These are phyloP conservation scores for Clistopyga incitator DNA, from an alignment of 2,888 invertebrate species.

Conservation along the genomic window DNA sequence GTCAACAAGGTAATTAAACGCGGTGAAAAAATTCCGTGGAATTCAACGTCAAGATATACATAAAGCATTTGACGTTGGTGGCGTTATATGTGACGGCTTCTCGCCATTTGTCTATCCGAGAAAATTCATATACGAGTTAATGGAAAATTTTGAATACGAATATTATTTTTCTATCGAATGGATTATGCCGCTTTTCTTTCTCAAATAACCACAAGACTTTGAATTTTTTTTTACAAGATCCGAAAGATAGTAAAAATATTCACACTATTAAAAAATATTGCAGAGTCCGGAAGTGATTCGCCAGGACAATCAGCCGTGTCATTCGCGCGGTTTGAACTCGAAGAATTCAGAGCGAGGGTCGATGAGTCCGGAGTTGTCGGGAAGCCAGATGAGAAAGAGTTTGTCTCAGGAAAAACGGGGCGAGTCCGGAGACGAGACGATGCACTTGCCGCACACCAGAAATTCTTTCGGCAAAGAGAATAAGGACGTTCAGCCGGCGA, in stretches of 20 bases:
- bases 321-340: not conserved
- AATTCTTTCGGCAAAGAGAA: not conserved
- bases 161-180: too few relatives aligned
- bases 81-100: too few relatives aligned
- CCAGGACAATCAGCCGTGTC: not conserved
- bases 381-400: not conserved
- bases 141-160: too few relatives aligned
- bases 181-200: too few relatives aligned
- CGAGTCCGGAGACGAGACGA: slow-evolving; percentile 2
- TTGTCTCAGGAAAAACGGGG: slow-evolving; percentile 17
- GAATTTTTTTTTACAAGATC: too few relatives aligned
- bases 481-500: not conserved
- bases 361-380: slow-evolving; percentile 31
- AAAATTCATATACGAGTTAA: too few relatives aligned
- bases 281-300: slow-evolving; percentile 34
- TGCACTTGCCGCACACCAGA: not conserved
- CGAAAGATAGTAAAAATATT: too few relatives aligned
- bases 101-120: too few relatives aligned
- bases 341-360: slow-evolving; percentile 15
- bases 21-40: not conserved
- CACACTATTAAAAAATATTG: not conserved
- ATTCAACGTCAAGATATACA: too few relatives aligned
- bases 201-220: too few relatives aligned
- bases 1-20: slow-evolving; percentile 17
- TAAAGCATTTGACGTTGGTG: too few relatives aligned